Evolutionary conservation across 2,888 invertebrate genomes (phyloP).

Genomic region (Papilio protenor): DNA sequence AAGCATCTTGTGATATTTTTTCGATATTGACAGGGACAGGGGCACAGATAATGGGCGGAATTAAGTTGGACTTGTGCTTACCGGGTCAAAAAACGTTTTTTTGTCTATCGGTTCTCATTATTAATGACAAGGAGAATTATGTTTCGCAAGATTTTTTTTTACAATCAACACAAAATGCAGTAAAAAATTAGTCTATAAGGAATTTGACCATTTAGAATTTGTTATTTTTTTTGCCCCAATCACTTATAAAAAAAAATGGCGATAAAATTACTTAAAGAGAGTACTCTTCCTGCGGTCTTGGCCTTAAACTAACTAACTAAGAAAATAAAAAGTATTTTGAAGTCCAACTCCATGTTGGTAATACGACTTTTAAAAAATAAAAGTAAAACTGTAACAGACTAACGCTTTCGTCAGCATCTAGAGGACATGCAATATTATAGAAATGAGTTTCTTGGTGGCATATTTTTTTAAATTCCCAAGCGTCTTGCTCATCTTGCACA

Average conservation of each 20-base stretch:
- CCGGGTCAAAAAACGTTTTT: no score
- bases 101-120: background rate
- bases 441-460: constrained; percentile 16
- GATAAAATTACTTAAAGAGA: no score
- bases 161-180: background rate
- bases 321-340: background rate
- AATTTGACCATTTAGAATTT: background rate
- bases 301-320: no score
- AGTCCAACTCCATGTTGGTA: background rate
- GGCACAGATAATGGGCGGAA: no score
- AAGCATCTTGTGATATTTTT: no score
- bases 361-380: background rate
- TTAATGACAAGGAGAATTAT: background rate
- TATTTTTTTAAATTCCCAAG: constrained; percentile 30
- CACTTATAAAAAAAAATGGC: no score
- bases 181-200: background rate
- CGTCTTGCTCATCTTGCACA: constrained; percentile 39
- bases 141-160: background rate
- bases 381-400: background rate
- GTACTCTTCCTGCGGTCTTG: no score
- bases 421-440: background rate
- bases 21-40: no score
- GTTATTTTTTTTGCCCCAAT: no score
- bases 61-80: no score
- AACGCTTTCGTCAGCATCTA: background rate